These are phyloP conservation scores for Haliclona indistincta DNA, from an alignment of 37 sponge, comb jelly and placozoan species.

Conservation along the genomic window DNA sequence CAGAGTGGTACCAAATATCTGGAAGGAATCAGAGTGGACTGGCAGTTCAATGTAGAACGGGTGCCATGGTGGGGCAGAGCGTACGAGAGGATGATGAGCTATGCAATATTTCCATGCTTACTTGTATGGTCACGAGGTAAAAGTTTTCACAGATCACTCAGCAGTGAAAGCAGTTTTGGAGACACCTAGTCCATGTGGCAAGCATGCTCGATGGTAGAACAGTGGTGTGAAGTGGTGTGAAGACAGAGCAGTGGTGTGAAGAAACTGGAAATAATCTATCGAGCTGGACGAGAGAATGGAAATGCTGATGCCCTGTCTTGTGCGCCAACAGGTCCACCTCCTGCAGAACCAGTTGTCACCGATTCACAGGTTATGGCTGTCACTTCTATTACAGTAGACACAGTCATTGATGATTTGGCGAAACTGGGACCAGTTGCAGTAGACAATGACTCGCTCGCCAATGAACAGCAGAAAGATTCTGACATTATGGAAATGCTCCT, in stretches of 20 bases:
- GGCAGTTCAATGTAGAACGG: not conserved
- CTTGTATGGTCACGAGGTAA: constrained; percentile 53
- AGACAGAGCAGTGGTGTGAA: constrained; percentile 49
- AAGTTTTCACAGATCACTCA: constrained; percentile 59
- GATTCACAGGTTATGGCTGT: not conserved
- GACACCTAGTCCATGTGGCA: constrained; percentile 57
- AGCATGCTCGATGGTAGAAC: constrained; percentile 70
- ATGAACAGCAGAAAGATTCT: constrained; percentile 35
- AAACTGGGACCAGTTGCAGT: not conserved
- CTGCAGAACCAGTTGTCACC: not conserved
- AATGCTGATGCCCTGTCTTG: constrained; percentile 47
- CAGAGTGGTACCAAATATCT: not conserved
- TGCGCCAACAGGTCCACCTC: not conserved
- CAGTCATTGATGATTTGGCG: not conserved
- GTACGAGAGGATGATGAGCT: constrained; percentile 27
- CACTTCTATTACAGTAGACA: not conserved
- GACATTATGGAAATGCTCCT: constrained; percentile 7
- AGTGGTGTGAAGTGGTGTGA: too few relatives aligned
- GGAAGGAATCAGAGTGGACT: not conserved
- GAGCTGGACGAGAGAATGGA: constrained; percentile 26
- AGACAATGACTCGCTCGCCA: not conserved
- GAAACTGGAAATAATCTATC: constrained; percentile 28
- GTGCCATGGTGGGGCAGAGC: constrained; percentile 4
- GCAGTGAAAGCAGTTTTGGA: constrained; percentile 66
- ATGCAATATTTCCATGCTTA: constrained; percentile 42